Evolutionary conservation across 2,113 vertebrate genomes (phyloP), one percentile per base, ranked within the genome.

Genomic region (Bubalus kerabau): DNA sequence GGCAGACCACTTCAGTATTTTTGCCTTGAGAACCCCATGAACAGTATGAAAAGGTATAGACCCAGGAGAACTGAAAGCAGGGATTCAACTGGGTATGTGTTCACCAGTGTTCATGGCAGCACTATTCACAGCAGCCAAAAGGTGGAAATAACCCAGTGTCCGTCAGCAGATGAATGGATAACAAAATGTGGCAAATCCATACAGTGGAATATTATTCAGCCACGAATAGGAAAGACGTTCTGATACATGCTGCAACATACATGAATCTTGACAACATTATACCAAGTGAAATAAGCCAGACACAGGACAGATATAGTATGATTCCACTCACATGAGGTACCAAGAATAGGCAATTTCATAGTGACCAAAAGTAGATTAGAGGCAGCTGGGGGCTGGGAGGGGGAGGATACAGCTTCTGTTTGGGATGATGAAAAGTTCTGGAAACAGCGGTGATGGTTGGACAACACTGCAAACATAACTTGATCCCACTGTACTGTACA

Each of bases 71-170:
- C 0, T 11, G 60, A 82, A 86, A 76, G 76, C 46, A 43, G 56
- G n/a, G 30, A 9, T 21, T 43, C 24, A 16, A n/a, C 3, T 9
- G 30, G 57, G 43, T 7, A 16, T 16, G 1, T 1, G 17, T 7
- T 19, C 10, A 17, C 2, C 36, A 14, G 3, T 13, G 43, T 19
- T 16, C 50, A 11, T 0, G 3, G 52, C 43, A 6, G 0, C 11
- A 4, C 4, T 1, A 3, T 24, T 36, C 26, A 17, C 54, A 57
- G 7, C 1, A 57, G 32, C 67, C 48, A 40, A 16, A 57, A 21
- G 86, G 56, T 3, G 7, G n/a, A n/a, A 30, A 26, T 13, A 10
- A 50, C 28, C 43, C 43, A 43, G 21, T 11, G 92, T n/a, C 88
- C 13, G 24, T 52, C n/a, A 16, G 30, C 24, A 24, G 24, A 54